Conservation (phyloP, 2,888 invertebrate species). For the Carabus problematicus region DNA sequence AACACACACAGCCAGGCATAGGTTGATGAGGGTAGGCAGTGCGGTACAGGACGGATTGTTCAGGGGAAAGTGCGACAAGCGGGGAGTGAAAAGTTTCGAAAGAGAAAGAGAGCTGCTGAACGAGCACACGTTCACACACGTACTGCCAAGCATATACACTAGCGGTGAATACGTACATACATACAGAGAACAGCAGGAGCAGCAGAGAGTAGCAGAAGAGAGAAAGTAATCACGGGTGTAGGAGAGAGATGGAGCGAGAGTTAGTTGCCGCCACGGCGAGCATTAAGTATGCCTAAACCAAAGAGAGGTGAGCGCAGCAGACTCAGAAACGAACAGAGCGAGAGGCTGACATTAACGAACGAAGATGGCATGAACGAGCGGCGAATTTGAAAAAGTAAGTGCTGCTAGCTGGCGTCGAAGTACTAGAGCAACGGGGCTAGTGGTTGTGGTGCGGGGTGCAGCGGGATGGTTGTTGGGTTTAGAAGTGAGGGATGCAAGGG, state of each 20-base stretch:
- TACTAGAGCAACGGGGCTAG: not conserved
- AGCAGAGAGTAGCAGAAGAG: slow-evolving; percentile 37
- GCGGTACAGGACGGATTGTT: not conserved
- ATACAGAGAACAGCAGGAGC: slow-evolving; percentile 15
- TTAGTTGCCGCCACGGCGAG: slow-evolving; percentile 12
- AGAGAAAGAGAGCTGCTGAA: slow-evolving; percentile 17
- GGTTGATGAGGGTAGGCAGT: slow-evolving; percentile 19
- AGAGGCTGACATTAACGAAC: slow-evolving; percentile 36
- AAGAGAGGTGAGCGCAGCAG: slow-evolving; percentile 16
- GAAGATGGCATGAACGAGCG: slow-evolving; percentile 11
- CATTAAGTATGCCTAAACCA: slow-evolving; percentile 37
- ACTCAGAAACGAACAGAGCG: slow-evolving; percentile 44
- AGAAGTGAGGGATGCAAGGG: slow-evolving; percentile 31
- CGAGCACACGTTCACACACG: not conserved
- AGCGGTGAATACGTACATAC: slow-evolving; percentile 40
- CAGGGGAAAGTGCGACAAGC: slow-evolving; percentile 2
- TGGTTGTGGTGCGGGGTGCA: slow-evolving; percentile 11
- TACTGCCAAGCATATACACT: not conserved
- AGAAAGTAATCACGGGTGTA: slow-evolving; percentile 10
- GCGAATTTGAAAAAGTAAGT: slow-evolving; percentile 43
- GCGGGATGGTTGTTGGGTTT: slow-evolving; percentile 34
- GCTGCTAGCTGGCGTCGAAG: slow-evolving; percentile 3
- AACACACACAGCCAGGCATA: slow-evolving; percentile 10
- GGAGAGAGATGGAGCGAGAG: slow-evolving; percentile 18
- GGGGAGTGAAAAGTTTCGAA: slow-evolving; percentile 3